Evolutionary conservation across 2,113 vertebrate species (phyloP).

Genomic region (Labrus mixtus): DNA sequence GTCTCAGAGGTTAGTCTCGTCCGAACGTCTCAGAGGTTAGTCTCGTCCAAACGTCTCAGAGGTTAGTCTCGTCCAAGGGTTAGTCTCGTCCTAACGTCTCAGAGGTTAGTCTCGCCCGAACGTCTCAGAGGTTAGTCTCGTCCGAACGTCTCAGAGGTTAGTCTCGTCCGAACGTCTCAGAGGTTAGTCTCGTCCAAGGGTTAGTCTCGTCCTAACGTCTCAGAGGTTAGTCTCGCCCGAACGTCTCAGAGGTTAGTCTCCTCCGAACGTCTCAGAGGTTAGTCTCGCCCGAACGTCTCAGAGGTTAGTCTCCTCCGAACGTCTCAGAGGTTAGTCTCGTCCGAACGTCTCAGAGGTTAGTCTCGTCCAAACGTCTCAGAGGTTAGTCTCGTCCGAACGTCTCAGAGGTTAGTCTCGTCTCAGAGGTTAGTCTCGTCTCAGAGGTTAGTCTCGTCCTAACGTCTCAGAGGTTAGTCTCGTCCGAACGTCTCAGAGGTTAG

Average conservation of each 20-base stretch:
- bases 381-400: neutral
- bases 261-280: too few relatives aligned
- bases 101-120: neutral
- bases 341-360: constrained; percentile 61
- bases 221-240: constrained; percentile 98
- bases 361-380: neutral
- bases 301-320: neutral
- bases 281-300: neutral
- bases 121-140: neutral
- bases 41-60: constrained; percentile 78
- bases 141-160: constrained; percentile 77
- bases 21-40: neutral
- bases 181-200: neutral
- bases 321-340: constrained; percentile 94
- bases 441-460: neutral
- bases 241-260: too few relatives aligned
- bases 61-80: constrained; percentile 97
- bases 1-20: too few relatives aligned
- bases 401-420: constrained; percentile 96
- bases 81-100: too few relatives aligned
- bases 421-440: constrained; percentile 74
- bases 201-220: constrained; percentile 31
- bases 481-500: constrained; percentile 87
- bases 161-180: constrained; percentile 54
- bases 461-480: neutral